A percentile compares a stretch with the other conserved stretches of the same genome.
These are phyloP conservation scores for Apogon hyalosoma DNA, from an alignment of 2,797 vertebrate genomes.

Conservation along the genomic window DNA sequence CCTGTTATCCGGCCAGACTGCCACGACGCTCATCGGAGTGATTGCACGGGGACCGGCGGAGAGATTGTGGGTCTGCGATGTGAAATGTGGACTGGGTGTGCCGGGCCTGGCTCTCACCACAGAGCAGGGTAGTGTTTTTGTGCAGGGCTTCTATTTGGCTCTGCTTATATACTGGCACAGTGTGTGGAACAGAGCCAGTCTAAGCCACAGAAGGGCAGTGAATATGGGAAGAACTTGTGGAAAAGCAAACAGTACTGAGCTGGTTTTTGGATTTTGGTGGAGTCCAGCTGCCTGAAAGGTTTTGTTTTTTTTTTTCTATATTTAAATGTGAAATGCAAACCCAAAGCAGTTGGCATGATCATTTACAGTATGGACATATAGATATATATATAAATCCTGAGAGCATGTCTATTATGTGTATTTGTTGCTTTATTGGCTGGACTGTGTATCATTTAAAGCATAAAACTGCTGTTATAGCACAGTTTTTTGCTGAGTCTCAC, in stretches of 20 bases:
- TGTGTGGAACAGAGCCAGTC: constrained; percentile 58
- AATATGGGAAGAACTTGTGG: constrained; percentile 60
- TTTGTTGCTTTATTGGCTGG: constrained; percentile 33
- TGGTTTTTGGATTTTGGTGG: constrained; percentile 57
- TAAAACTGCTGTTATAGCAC: constrained; percentile 8
- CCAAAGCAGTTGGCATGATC: constrained; percentile 31
- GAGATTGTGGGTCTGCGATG: constrained; percentile 50
- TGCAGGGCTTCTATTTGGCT: constrained; percentile 63
- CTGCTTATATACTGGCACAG: constrained; percentile 51
- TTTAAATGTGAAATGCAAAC: constrained; percentile 44
- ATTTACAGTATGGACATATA: constrained; percentile 38
- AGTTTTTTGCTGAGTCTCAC: background rate
- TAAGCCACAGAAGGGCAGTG: constrained; percentile 68
- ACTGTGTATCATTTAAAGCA: constrained; percentile 30
- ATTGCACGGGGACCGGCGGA: constrained; percentile 30
- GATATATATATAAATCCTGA: constrained; percentile 3
- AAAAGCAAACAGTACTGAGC: constrained; percentile 71
- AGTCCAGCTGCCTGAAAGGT: constrained; percentile 54
- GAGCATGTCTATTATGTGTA: constrained; percentile 11
- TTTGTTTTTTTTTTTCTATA: constrained; percentile 20
- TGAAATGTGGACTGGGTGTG: constrained; percentile 70
- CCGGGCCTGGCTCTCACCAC: constrained; percentile 65
- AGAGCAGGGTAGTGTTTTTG: constrained; percentile 73
- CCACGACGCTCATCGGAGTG: constrained; percentile 25
- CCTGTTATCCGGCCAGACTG: constrained; percentile 28